These are phyloP conservation scores for Nebria brevicollis DNA, from an alignment of 2,888 invertebrate species.

Conservation along the genomic window DNA sequence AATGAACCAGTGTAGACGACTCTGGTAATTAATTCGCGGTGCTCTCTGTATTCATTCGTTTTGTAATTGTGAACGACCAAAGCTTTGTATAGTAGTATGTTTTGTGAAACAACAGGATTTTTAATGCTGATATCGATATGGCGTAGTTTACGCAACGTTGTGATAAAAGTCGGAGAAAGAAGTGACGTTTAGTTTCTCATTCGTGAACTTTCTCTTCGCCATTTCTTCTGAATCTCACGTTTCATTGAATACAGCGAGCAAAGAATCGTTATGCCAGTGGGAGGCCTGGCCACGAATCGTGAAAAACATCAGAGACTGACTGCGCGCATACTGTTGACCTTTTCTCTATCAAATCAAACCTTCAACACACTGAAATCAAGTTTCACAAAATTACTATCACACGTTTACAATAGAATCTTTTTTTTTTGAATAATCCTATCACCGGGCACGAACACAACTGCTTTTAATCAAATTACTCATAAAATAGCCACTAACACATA, in stretches of 20 bases:
- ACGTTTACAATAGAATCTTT: background rate
- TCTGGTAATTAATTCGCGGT: too few relatives aligned
- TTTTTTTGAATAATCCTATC: too few relatives aligned
- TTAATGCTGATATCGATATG: too few relatives aligned
- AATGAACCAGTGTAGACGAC: too few relatives aligned
- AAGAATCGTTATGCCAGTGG: background rate
- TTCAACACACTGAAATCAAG: background rate
- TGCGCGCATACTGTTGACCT: background rate
- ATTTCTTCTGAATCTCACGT: conserved; percentile 13
- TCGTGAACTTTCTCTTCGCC: conserved; percentile 12
- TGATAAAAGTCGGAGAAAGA: background rate
- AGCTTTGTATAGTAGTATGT: too few relatives aligned
- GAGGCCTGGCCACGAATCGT: conserved; percentile 10
- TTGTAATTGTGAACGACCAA: too few relatives aligned
- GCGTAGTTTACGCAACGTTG: background rate
- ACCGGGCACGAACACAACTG: too few relatives aligned
- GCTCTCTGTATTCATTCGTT: too few relatives aligned
- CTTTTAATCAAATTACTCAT: too few relatives aligned
- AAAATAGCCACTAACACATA: background rate
- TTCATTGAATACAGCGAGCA: background rate
- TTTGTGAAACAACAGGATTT: too few relatives aligned
- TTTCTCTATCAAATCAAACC: background rate
- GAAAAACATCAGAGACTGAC: conserved; percentile 14
- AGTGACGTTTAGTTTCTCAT: background rate
- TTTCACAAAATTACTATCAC: background rate